phyloP scores from a whole-genome alignment of 1,140 invertebrate genomes.

The Zaprionus ghesquierei region DNA sequence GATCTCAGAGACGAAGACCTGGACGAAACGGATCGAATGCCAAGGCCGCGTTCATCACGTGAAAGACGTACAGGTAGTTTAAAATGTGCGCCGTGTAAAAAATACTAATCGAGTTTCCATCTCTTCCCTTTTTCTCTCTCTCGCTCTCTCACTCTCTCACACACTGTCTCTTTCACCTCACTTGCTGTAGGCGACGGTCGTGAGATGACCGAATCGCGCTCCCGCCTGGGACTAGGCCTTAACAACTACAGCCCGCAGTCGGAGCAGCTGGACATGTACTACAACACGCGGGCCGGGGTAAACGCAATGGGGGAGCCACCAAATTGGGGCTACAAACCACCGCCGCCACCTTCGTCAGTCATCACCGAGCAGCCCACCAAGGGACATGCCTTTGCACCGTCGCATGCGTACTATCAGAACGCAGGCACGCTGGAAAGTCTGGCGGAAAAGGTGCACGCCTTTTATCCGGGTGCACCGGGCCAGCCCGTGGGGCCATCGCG shows the following conservation, averaged over 20 bases:
- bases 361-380: conserved; percentile 95
- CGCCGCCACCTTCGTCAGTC: conserved; percentile 89
- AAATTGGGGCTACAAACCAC: conserved; percentile 84
- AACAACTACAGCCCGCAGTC: conserved; percentile 86
- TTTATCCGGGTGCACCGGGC: conserved; percentile 86
- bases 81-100: conserved; percentile 60
- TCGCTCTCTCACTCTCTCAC: conserved; percentile 4
- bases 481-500: conserved; percentile 83
- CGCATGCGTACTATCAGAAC: conserved; percentile 93
- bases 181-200: conserved; percentile 86
- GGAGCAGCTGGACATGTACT: conserved; percentile 91
- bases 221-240: conserved; percentile 87
- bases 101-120: conserved; percentile 58
- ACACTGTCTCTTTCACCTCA: no score
- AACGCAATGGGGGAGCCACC: conserved; percentile 83
- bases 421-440: conserved; percentile 90
- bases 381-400: conserved; percentile 90
- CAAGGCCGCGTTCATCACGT: conserved; percentile 82
- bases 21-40: conserved; percentile 84
- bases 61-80: conserved; percentile 84
- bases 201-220: conserved; percentile 89
- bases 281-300: conserved; percentile 88
- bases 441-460: conserved; percentile 94
- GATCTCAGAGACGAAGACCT: conserved; percentile 93
- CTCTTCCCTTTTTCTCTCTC: conserved; percentile 19